phyloP scores from a whole-genome alignment of 2,888 invertebrate species.

The Pediacus dermestoides region DNA sequence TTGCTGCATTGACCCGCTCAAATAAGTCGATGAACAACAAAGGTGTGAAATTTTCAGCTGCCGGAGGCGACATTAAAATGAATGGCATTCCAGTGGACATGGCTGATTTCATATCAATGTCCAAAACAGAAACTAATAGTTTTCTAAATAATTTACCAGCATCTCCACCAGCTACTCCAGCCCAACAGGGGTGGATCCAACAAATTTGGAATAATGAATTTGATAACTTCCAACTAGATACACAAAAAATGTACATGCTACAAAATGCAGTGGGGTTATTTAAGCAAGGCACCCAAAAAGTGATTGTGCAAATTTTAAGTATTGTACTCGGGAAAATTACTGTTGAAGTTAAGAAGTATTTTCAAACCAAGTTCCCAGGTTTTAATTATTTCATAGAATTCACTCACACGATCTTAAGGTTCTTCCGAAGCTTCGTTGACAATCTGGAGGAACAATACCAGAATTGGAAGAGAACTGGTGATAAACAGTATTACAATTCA shows the following conservation, averaged over 20 bases:
- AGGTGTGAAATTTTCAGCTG: conserved; percentile 41
- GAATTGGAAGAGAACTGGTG: conserved; percentile 21
- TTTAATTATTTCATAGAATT: conserved; percentile 5
- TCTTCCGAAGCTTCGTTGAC: conserved; percentile 19
- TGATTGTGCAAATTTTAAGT: background rate
- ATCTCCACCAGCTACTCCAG: conserved; percentile 9
- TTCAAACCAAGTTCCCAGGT: conserved; percentile 14
- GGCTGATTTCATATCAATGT: conserved; percentile 32
- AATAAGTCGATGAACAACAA: conserved; percentile 56
- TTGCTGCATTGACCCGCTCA: conserved; percentile 53
- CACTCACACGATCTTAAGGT: conserved; percentile 15
- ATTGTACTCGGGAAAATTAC: conserved; percentile 9
- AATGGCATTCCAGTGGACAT: conserved; percentile 38
- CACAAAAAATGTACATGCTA: conserved; percentile 2
- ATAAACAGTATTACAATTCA: conserved; percentile 18
- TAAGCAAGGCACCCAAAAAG: too few relatives aligned
- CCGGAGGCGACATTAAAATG: conserved; percentile 34
- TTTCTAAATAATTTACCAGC: conserved; percentile 27
- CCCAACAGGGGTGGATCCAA: conserved; percentile 7
- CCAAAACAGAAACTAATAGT: conserved; percentile 27
- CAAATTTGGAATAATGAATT: background rate
- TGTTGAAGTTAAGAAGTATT: conserved; percentile 21
- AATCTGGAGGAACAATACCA: conserved; percentile 23
- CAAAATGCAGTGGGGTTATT: background rate
- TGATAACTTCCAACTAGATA: background rate